Evolutionary conservation across 2,797 vertebrate genomes (phyloP), one percentile per base, ranked within the genome.

Genomic region (Labroides dimidiatus): DNA sequence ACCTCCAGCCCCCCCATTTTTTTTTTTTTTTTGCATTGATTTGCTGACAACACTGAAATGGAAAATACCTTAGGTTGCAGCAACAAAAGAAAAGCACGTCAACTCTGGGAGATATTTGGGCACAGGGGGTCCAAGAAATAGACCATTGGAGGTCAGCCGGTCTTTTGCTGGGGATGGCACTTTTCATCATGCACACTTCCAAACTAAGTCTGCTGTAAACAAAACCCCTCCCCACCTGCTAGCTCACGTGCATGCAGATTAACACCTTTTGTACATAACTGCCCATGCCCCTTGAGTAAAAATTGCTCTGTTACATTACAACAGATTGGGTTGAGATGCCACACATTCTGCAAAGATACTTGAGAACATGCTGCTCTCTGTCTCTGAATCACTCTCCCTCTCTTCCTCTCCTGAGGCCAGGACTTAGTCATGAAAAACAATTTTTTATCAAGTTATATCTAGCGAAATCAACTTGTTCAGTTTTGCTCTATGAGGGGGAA

Each of bases 21-120:
- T 83, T 84, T 79, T 85, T 86, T 84, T 33, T 39, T 39, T 12
- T 39, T 13, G 68, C 91, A 94, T 94, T 92, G 93, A 94, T 94
- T 93, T 93, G 93, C 93, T 94, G 94, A 94, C 84, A 69, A 67
- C 64, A 71, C 89, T 90, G 93, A 93, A 94, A 94, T 93, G 81
- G 86, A 91, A 93, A 93, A 94, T 92, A 94, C 93, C 93, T 93
- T 86, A 93, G 90, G 92, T 89, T 89, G 93, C 92, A 91, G 82
- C 77, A 85, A 78, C 77, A 84, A 87, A 84, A 88, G 67, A 77
- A 84, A 90, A 85, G 75, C 84, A 52, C 55, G 68, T 88, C 86
- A 87, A 84, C 69, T 81, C 80, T 86, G 56, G 67, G 84, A 84
- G 80, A 86, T 85, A 84, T 83, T 82, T 72, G 87, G 80, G 76